These are phyloP conservation scores for Pleuronectes platessa DNA, from an alignment of 2,113 vertebrate genomes.

Conservation along the genomic window DNA sequence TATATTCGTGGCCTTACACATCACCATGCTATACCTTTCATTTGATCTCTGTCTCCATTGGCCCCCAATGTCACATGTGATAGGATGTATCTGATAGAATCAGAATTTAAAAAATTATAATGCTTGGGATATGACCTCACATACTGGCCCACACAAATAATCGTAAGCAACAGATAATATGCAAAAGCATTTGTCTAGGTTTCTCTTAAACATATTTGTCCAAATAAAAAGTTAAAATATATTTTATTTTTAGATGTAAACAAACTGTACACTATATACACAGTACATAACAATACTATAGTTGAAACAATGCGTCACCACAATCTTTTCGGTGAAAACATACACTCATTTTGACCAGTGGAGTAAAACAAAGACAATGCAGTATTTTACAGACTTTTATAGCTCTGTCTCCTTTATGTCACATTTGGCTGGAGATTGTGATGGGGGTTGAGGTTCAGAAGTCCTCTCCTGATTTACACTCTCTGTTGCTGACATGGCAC, in stretches of 20 bases:
- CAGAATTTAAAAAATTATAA: not conserved
- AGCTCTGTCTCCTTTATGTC: slow-evolving; percentile 78
- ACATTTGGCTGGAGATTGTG: not conserved
- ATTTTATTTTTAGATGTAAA: slow-evolving; percentile 48
- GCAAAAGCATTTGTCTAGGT: not conserved
- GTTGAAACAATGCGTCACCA: not conserved
- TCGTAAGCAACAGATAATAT: not conserved
- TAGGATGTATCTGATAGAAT: not conserved
- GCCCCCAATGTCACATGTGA: no score
- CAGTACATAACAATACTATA: not conserved
- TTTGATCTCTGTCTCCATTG: not conserved
- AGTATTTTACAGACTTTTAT: slow-evolving; percentile 11
- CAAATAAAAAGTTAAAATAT: slow-evolving; percentile 48
- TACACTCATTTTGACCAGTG: not conserved
- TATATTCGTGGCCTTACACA: no score
- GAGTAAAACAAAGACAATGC: not conserved
- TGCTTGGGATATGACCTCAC: not conserved
- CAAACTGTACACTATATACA: slow-evolving; percentile 13
- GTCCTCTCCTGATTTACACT: not conserved
- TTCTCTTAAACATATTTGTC: not conserved
- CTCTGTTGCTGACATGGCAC: slow-evolving; percentile 1
- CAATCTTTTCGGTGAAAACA: slow-evolving; percentile 21
- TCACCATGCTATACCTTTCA: not conserved
- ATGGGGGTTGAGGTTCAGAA: slow-evolving; percentile 5
- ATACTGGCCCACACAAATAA: not conserved